Conservation (phyloP, 2,113 vertebrate species). For the Cepphus grylle region DNA sequence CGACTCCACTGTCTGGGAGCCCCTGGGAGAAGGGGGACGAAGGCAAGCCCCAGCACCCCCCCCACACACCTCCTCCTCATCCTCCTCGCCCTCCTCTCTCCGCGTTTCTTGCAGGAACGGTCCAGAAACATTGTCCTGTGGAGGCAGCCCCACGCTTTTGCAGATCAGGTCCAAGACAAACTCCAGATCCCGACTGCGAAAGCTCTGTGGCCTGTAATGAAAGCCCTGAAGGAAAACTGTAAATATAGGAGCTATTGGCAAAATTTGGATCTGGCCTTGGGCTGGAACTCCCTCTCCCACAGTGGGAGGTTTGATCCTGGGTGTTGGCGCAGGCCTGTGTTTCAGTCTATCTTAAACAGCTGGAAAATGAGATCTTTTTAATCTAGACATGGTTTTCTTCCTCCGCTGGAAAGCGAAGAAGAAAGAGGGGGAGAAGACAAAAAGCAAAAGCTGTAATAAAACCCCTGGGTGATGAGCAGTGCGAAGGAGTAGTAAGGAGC, state of each 20-base stretch:
- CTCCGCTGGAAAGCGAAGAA: background rate
- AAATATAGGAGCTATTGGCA: conserved; percentile 27
- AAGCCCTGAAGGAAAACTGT: conserved; percentile 42
- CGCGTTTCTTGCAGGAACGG: background rate
- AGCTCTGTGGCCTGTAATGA: conserved; percentile 8
- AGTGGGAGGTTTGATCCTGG: background rate
- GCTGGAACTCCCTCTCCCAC: background rate
- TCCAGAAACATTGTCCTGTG: background rate
- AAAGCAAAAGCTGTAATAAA: background rate
- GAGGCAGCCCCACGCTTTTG: background rate
- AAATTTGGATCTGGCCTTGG: background rate
- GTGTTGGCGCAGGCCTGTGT: background rate
- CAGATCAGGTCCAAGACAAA: conserved; percentile 47
- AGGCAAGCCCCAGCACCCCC: background rate
- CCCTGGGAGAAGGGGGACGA: background rate
- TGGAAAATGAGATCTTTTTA: background rate
- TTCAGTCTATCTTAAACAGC: background rate
- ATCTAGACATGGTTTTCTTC: background rate
- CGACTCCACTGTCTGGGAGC: fast-evolving
- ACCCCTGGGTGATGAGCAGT: background rate
- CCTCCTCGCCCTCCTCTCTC: background rate
- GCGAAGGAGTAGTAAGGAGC: background rate
- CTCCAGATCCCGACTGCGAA: conserved; percentile 12
- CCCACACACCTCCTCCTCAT: background rate
- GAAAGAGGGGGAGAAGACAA: background rate